Evolutionary conservation across 2,888 invertebrate species (phyloP).

Genomic region (Platypus cylindrus): DNA sequence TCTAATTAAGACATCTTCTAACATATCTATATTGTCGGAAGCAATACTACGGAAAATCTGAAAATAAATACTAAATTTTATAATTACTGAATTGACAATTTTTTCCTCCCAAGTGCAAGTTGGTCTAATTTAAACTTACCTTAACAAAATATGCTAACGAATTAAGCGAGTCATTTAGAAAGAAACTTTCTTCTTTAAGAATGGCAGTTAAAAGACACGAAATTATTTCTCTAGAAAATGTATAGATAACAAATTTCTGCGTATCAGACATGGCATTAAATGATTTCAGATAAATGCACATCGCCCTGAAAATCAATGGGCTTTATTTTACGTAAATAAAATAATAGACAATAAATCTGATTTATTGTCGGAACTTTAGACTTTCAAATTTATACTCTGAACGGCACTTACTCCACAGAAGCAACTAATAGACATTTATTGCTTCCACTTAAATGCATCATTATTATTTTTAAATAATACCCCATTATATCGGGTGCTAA

Average conservation of each 20-base stretch:
- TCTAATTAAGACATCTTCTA: conserved; percentile 12
- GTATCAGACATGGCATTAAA: conserved; percentile 12
- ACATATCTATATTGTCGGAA: conserved; percentile 6
- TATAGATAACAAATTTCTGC: conserved; percentile 13
- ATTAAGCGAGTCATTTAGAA: conserved; percentile 13
- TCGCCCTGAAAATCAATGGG: conserved; percentile 15
- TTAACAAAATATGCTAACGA: conserved; percentile 18
- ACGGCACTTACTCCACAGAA: conserved; percentile 17
- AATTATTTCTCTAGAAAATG: conserved; percentile 12
- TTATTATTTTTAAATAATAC: conserved; percentile 15
- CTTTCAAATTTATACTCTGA: too few relatives aligned
- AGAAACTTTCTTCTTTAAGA: conserved; percentile 10
- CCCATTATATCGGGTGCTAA: conserved; percentile 14
- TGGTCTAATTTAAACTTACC: conserved; percentile 10
- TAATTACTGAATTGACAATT: not conserved
- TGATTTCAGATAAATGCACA: conserved; percentile 15
- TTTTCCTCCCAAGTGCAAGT: not conserved
- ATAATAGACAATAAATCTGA: not conserved
- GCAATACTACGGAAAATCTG: conserved; percentile 12
- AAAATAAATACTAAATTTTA: conserved; percentile 4
- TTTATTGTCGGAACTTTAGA: too few relatives aligned
- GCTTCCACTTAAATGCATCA: conserved; percentile 11
- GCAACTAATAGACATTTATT: conserved; percentile 14
- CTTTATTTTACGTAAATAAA: conserved; percentile 1
- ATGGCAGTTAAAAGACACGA: conserved; percentile 14